Percentiles rank a stretch among this genome's conserved stretches.
These are phyloP conservation scores for Ametastegia equiseti DNA, from an alignment of 2,888 invertebrate genomes.

Conservation along the genomic window DNA sequence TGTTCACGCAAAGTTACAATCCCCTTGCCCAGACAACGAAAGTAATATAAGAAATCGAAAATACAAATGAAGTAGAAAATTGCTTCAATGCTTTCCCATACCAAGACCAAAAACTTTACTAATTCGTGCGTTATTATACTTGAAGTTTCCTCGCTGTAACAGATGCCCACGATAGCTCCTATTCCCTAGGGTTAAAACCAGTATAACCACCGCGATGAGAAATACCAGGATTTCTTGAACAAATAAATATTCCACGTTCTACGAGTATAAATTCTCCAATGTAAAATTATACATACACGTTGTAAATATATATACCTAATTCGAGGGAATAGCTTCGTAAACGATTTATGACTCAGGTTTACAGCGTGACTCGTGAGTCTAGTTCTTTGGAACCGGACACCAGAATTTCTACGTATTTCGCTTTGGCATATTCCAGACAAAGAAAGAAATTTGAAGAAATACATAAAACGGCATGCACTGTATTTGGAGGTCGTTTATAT, in stretches of 20 bases:
- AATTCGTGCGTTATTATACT: background rate
- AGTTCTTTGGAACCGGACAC: too few species aligned
- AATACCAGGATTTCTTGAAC: constrained; percentile 19
- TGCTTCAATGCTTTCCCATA: background rate
- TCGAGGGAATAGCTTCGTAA: background rate
- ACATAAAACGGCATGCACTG: too few species aligned
- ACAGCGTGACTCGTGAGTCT: background rate
- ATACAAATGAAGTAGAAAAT: too few species aligned
- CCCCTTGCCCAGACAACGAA: background rate
- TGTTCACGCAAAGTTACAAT: too few species aligned
- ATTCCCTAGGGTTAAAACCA: background rate
- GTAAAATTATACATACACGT: background rate
- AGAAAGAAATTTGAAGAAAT: too few species aligned
- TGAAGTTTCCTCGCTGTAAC: background rate
- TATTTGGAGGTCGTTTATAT: too few species aligned
- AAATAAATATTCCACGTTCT: constrained; percentile 15
- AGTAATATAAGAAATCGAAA: background rate
- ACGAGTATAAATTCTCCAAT: background rate
- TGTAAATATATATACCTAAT: background rate
- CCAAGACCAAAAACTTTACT: background rate
- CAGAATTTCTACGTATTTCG: too few species aligned
- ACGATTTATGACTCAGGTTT: background rate
- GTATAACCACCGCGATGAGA: background rate
- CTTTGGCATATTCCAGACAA: too few species aligned
- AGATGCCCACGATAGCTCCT: background rate